phyloP scores from a whole-genome alignment of 2,113 vertebrate genomes.

The Antidorcas marsupialis region DNA sequence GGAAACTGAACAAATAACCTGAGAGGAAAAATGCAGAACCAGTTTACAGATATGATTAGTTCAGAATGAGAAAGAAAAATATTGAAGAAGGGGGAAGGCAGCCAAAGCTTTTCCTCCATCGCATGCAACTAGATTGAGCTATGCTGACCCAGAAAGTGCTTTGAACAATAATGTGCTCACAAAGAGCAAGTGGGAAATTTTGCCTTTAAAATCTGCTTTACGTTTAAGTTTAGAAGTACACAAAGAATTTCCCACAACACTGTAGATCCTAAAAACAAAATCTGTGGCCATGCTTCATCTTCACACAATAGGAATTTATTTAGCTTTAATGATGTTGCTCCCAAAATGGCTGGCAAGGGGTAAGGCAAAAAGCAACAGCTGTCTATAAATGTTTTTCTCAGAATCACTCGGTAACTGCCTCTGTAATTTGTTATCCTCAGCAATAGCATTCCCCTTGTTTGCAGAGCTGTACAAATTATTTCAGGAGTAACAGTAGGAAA shows the following conservation, averaged over 20 bases:
- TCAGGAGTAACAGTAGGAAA: not conserved
- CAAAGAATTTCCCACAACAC: not conserved
- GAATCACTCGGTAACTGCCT: not conserved
- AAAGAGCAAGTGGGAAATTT: not conserved
- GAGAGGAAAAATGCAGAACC: not conserved
- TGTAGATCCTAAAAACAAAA: not conserved
- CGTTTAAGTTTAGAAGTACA: not conserved
- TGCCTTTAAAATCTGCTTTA: not conserved
- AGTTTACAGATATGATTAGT: not conserved
- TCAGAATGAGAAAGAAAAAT: conserved; percentile 11
- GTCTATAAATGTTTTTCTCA: not conserved
- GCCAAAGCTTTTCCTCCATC: not conserved
- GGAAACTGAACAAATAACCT: not conserved
- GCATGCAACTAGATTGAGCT: not conserved
- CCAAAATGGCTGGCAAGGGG: not conserved
- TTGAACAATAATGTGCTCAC: not conserved
- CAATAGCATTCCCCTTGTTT: not conserved
- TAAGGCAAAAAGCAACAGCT: not conserved
- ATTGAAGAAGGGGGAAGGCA: not conserved
- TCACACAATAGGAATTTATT: not conserved
- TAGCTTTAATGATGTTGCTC: not conserved
- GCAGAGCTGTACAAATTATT: not conserved
- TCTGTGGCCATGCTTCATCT: not conserved
- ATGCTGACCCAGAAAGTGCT: not conserved
- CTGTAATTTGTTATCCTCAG: not conserved